Base-by-base conservation (phyloP, 2,113 vertebrate species). In the Colistium nudipinnis region DNA sequence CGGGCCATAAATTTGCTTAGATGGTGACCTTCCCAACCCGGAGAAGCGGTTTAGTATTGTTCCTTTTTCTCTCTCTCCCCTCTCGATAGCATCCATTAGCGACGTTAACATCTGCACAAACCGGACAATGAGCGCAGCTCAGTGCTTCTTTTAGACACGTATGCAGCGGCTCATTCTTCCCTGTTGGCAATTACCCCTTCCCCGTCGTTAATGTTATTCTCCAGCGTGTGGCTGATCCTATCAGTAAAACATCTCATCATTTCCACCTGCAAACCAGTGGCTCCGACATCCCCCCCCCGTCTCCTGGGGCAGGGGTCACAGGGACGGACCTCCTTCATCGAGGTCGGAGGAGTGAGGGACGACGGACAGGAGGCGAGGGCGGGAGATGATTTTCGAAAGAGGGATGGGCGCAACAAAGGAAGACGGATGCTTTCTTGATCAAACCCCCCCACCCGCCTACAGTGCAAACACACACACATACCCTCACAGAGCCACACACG, bases 191-290 rank as follows among this genome's bases (percentile, higher is more conserved):
- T 87, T 75, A 83, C 74, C 80, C 72, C 70, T 74, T 82, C 85
- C 67, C 83, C 54, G 70, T 52, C 65, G 72, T 87, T 78, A 76
- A 83, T 84, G 84, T 84, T 87, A 72, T 81, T 78, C 78, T 67
- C 39, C 80, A 20, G 83, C 70, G 78, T 72, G 64, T 33, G n/a
- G 71, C 75, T 74, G 80, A 85, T 82, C 57, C 71, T 86, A 78
- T 85, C 88, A 75, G 70, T 47, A 80, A 83, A 70, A 70, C 82
- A 87, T 85, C 78, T 88, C 64, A 68, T 88, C 64, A 68, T 85
- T 80, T 84, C 67, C 87, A 88, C 78, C 92, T 87, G 47, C 82
- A 91, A 85, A 84, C 80, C 25, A 10, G 22, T 35, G 47, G 51
- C 25, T 55, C 47, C 3, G 43, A 47, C 1, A 39, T 44, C 30